A percentile compares a stretch with the other conserved stretches of the same genome.
Conservation (phyloP, 2,888 invertebrate species). For the Rhynchonema sp. region DNA sequence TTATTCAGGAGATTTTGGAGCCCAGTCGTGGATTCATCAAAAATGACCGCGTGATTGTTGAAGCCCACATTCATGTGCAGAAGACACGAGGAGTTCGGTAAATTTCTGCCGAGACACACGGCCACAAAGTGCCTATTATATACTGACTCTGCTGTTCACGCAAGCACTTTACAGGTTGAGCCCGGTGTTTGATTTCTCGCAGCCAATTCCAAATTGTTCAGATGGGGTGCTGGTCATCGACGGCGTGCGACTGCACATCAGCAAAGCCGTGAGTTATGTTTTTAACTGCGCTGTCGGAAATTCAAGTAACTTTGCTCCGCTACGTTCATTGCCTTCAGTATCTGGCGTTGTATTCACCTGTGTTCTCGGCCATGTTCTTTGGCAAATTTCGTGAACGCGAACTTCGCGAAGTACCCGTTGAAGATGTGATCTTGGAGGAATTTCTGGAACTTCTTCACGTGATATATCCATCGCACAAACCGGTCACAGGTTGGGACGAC, state of each 20-base stretch:
- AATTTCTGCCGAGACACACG: not conserved
- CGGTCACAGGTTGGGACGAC: slow-evolving; percentile 26
- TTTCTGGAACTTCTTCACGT: slow-evolving; percentile 30
- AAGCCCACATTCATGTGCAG: slow-evolving; percentile 20
- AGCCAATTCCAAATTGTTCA: slow-evolving; percentile 10
- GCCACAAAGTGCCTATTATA: too few relatives aligned
- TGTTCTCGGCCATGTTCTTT: slow-evolving; percentile 23
- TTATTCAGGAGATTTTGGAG: slow-evolving; percentile 4
- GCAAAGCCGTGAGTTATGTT: slow-evolving; percentile 14
- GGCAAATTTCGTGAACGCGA: slow-evolving; percentile 18
- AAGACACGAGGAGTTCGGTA: slow-evolving; percentile 18
- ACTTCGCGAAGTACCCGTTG: slow-evolving; percentile 17
- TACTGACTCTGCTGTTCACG: too few relatives aligned
- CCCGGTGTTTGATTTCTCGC: slow-evolving; percentile 17
- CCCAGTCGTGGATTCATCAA: slow-evolving; percentile 13
- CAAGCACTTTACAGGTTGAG: slow-evolving; percentile 10
- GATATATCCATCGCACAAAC: slow-evolving; percentile 31
- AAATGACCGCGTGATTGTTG: slow-evolving; percentile 18
- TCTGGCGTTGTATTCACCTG: slow-evolving; percentile 22
- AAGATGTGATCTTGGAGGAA: slow-evolving; percentile 21
- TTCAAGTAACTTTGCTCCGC: not conserved
- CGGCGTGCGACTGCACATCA: slow-evolving; percentile 18
- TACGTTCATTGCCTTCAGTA: slow-evolving; percentile 14
- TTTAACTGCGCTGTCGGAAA: not conserved
- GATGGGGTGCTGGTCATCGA: slow-evolving; percentile 21